These are phyloP conservation scores for Schizaphis graminum DNA, from an alignment of 2,888 invertebrate genomes.

Conservation along the genomic window DNA sequence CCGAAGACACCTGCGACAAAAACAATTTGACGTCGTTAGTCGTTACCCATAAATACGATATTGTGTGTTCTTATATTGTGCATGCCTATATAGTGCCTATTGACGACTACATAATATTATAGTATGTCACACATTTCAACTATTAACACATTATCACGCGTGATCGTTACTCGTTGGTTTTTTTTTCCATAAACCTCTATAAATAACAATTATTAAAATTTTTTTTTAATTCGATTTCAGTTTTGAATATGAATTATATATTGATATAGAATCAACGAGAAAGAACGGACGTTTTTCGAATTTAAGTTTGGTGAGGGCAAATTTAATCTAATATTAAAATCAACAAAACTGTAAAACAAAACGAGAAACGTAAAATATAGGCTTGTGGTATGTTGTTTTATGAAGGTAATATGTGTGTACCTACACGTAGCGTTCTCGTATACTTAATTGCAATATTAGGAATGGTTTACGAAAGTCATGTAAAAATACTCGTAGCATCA, in stretches of 20 bases:
- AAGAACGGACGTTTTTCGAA: not conserved
- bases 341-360: not conserved
- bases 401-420: not conserved
- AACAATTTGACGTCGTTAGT: not conserved
- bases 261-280: not conserved
- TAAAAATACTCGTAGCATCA: not conserved
- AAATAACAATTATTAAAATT: no score
- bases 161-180: no score
- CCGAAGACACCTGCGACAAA: conserved; percentile 76
- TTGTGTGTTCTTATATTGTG: no score
- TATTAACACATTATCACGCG: no score
- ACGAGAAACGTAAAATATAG: not conserved
- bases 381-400: not conserved
- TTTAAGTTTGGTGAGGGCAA: not conserved
- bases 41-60: no score
- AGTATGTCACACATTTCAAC: no score
- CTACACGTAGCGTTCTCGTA: not conserved
- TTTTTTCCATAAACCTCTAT: no score
- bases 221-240: not conserved
- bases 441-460: not conserved
- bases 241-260: not conserved
- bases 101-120: no score
- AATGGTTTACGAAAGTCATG: not conserved
- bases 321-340: not conserved
- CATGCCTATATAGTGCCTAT: no score